These are phyloP conservation scores for Platysteira castanea DNA, from an alignment of 2,113 vertebrate genomes.

Conservation along the genomic window DNA sequence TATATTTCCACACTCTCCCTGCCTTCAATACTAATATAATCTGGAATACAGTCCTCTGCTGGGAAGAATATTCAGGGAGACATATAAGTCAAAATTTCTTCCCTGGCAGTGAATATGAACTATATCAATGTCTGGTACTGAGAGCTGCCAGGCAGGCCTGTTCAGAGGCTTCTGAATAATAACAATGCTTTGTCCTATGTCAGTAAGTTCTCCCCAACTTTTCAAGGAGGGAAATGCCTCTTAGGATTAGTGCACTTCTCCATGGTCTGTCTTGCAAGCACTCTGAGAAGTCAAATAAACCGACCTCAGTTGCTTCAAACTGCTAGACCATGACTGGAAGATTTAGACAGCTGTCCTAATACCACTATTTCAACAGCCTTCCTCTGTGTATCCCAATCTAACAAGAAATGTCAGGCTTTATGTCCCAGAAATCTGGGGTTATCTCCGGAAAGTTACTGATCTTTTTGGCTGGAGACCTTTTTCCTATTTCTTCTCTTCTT, in stretches of 20 bases:
- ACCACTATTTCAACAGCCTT: not conserved
- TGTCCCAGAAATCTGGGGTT: not conserved
- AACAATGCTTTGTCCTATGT: not conserved
- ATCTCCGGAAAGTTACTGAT: not conserved
- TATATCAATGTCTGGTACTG: not conserved
- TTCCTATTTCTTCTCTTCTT: not conserved
- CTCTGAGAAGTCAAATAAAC: not conserved
- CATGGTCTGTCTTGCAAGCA: not conserved
- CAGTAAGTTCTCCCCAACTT: not conserved
- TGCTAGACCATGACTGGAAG: slow-evolving; percentile 6
- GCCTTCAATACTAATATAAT: not conserved
- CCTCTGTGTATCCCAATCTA: not conserved
- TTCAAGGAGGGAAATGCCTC: not conserved
- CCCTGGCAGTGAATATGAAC: not conserved
- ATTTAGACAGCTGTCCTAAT: slow-evolving; percentile 32
- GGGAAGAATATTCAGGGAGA: not conserved
- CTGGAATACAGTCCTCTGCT: not conserved
- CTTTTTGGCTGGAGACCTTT: not conserved
- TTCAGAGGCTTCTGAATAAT: not conserved
- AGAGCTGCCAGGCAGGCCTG: not conserved
- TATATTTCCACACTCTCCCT: not conserved
- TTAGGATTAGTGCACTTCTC: not conserved
- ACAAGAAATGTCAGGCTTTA: not conserved
- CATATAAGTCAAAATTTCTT: not conserved
- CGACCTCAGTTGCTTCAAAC: not conserved